A percentile compares a stretch with the other conserved stretches of the same genome.
phyloP scores from a whole-genome alignment of 1,140 invertebrate species.

The Cepaea nemoralis region DNA sequence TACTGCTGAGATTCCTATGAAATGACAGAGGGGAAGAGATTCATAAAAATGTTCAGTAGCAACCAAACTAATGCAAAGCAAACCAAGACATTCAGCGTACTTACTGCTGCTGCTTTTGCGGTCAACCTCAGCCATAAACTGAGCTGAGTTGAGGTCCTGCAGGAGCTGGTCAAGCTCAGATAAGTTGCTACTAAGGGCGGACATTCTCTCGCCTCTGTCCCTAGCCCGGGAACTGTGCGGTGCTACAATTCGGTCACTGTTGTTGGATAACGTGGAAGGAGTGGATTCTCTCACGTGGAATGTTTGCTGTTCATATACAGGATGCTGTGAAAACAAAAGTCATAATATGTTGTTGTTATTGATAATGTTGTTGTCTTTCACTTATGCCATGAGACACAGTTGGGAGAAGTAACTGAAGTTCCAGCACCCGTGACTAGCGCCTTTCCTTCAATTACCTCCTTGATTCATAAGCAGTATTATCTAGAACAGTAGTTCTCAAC shows the following conservation, averaged over 20 bases:
- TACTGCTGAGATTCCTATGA: too few relatives aligned
- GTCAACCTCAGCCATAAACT: slow-evolving; percentile 76
- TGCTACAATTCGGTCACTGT: background rate
- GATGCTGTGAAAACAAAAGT: slow-evolving; percentile 46
- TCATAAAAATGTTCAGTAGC: too few relatives aligned
- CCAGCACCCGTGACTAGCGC: background rate
- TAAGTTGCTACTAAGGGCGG: slow-evolving; percentile 82
- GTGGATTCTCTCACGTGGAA: slow-evolving; percentile 74
- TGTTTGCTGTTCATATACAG: slow-evolving; percentile 62
- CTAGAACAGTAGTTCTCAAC: too few relatives aligned
- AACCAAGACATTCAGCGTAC: background rate
- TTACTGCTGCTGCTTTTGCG: slow-evolving; percentile 52
- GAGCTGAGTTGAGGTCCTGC: slow-evolving; percentile 88
- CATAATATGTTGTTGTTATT: background rate
- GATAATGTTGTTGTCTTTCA: background rate
- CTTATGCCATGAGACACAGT: background rate
- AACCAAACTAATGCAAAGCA: too few relatives aligned
- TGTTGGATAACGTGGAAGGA: slow-evolving; percentile 64
- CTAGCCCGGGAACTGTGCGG: background rate
- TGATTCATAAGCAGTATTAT: background rate
- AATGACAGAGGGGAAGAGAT: too few relatives aligned
- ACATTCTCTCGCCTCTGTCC: slow-evolving; percentile 60
- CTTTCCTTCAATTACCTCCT: background rate
- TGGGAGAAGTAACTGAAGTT: background rate
- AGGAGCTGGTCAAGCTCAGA: slow-evolving; percentile 92